phyloP scores from a whole-genome alignment of 2,113 vertebrate genomes.

The Sus scrofa region DNA sequence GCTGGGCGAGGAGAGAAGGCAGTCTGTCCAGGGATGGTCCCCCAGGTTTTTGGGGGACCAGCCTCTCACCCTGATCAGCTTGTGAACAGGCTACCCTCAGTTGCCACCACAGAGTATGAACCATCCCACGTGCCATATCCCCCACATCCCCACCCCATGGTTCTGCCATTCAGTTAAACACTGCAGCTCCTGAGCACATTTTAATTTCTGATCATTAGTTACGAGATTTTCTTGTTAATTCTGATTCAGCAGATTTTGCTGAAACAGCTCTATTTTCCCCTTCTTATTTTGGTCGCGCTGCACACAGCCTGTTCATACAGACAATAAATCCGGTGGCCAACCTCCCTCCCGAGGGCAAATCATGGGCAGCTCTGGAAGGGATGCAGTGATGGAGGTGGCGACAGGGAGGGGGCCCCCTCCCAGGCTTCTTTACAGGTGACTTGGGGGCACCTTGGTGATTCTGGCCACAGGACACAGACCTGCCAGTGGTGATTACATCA shows the following conservation, averaged over 20 bases:
- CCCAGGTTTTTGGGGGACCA: not conserved
- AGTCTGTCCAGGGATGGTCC: not conserved
- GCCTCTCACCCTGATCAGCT: not conserved
- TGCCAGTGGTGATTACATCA: conserved; percentile 78
- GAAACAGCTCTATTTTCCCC: conserved; percentile 65
- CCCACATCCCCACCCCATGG: not conserved
- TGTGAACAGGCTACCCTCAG: not conserved
- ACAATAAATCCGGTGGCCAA: conserved; percentile 73
- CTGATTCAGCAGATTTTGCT: conserved; percentile 81
- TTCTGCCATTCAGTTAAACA: conserved; percentile 68
- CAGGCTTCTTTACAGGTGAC: not conserved
- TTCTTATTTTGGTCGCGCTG: conserved; percentile 54
- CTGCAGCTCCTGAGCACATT: conserved; percentile 58
- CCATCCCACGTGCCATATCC: not conserved
- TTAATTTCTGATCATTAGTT: conserved; percentile 84
- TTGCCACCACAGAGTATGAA: not conserved
- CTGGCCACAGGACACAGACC: conserved; percentile 64
- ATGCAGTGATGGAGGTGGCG: not conserved
- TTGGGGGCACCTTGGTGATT: conserved; percentile 55
- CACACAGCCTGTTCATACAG: conserved; percentile 68
- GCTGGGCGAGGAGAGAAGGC: not conserved
- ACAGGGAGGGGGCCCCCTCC: not conserved
- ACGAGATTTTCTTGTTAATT: conserved; percentile 82
- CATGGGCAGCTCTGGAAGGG: conserved; percentile 54
- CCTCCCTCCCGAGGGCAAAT: conserved; percentile 54